Percentiles rank a stretch among this genome's conserved stretches.
phyloP scores from a whole-genome alignment of 2,113 vertebrate genomes.

The Alaudala cheleensis region DNA sequence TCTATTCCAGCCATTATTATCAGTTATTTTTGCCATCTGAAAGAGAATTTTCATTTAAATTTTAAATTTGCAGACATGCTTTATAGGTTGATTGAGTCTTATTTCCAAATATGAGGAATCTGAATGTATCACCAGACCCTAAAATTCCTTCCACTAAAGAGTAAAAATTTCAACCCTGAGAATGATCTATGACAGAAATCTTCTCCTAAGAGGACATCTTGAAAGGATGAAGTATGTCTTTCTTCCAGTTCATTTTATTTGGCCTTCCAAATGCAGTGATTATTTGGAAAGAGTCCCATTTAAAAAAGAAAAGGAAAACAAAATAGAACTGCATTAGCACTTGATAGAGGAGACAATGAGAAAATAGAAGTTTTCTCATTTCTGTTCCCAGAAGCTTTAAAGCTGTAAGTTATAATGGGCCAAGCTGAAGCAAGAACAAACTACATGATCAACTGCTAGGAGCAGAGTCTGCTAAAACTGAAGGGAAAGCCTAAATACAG shows the following conservation, averaged over 20 bases:
- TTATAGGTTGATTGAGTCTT: neutral
- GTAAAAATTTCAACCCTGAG: neutral
- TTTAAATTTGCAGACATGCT: neutral
- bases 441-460: neutral
- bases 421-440: neutral
- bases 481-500: neutral
- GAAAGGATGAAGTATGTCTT: neutral
- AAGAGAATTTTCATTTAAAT: neutral
- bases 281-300: neutral
- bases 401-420: neutral
- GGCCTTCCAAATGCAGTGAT: neutral
- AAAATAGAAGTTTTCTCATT: neutral
- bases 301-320: neutral
- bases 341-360: neutral
- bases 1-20: neutral
- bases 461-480: neutral
- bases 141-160: neutral
- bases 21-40: neutral
- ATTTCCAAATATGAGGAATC: neutral
- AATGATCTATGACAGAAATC: no score
- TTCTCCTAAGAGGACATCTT: neutral
- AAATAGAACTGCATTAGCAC: neutral
- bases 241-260: neutral
- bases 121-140: neutral
- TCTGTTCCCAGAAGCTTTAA: neutral